Conservation (phyloP, 2,113 vertebrate species). For the Rhinichthys klamathensis region DNA sequence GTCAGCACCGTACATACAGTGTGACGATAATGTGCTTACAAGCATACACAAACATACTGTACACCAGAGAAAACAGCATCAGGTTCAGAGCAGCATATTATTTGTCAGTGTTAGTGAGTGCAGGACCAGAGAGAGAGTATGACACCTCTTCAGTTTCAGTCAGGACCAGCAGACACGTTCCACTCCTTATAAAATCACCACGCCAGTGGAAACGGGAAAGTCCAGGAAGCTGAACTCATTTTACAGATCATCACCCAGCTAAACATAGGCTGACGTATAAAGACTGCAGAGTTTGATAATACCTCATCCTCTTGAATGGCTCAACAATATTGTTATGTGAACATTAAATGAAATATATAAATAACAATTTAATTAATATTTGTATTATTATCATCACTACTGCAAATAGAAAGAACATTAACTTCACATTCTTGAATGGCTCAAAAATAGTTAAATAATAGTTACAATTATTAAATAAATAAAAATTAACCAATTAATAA, state of each 20-base stretch:
- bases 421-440: neutral
- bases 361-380: neutral
- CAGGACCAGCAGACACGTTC: slow-evolving; percentile 13
- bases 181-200: slow-evolving; percentile 33
- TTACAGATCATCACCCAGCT: slow-evolving; percentile 10
- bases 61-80: slow-evolving; percentile 7
- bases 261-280: slow-evolving; percentile 21
- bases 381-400: neutral
- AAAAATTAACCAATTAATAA: neutral
- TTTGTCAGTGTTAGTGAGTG: neutral
- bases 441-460: neutral
- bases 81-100: neutral
- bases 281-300: neutral
- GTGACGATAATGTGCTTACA: neutral
- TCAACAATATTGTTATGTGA: neutral
- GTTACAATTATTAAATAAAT: neutral
- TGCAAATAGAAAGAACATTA: no score
- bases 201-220: slow-evolving; percentile 39
- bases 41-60: slow-evolving; percentile 2
- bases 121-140: neutral
- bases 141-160: slow-evolving; percentile 13
- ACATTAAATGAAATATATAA: neutral
- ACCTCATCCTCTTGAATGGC: neutral
- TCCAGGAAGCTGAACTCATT: slow-evolving; percentile 12
- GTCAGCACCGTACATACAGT: slow-evolving; percentile 30